phyloP scores from a whole-genome alignment of 2,888 invertebrate genomes.

The Mimachlamys varia region DNA sequence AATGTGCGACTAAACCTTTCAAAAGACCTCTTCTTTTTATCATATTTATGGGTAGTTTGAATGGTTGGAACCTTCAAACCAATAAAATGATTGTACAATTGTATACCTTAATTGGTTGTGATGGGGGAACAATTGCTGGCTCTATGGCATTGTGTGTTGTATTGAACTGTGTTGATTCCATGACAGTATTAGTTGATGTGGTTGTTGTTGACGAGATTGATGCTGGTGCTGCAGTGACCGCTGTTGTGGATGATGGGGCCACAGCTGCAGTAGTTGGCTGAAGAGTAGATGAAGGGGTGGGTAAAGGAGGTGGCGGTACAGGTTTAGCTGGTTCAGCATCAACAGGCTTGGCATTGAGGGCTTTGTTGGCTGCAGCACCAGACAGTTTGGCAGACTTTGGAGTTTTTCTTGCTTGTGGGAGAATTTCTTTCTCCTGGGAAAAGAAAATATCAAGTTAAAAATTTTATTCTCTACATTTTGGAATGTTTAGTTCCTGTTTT shows the following conservation, averaged over 20 bases:
- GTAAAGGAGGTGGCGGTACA: constrained; percentile 50
- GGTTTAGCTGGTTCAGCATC: constrained; percentile 43
- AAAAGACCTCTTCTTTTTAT: too few species aligned
- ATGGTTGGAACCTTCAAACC: too few species aligned
- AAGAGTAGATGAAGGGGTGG: constrained; percentile 55
- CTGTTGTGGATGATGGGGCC: constrained; percentile 49
- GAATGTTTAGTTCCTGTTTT: too few species aligned
- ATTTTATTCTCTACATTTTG: too few species aligned
- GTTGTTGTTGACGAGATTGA: constrained; percentile 47
- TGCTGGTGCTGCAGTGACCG: constrained; percentile 47
- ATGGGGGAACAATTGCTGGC: constrained; percentile 72
- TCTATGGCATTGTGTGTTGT: constrained; percentile 52
- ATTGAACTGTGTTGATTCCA: constrained; percentile 45
- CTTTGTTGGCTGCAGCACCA: constrained; percentile 40
- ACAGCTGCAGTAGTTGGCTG: constrained; percentile 60
- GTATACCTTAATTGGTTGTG: constrained; percentile 76
- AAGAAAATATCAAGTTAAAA: neutral
- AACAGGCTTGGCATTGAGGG: neutral
- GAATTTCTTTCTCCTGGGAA: constrained; percentile 80
- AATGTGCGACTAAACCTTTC: too few species aligned
- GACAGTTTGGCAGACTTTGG: constrained; percentile 36
- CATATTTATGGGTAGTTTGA: too few species aligned
- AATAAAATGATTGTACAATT: too few species aligned
- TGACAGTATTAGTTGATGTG: constrained; percentile 30
- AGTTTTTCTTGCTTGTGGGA: constrained; percentile 70